Base-by-base conservation (phyloP, 2,797 vertebrate genomes). In the Squalus acanthias region DNA sequence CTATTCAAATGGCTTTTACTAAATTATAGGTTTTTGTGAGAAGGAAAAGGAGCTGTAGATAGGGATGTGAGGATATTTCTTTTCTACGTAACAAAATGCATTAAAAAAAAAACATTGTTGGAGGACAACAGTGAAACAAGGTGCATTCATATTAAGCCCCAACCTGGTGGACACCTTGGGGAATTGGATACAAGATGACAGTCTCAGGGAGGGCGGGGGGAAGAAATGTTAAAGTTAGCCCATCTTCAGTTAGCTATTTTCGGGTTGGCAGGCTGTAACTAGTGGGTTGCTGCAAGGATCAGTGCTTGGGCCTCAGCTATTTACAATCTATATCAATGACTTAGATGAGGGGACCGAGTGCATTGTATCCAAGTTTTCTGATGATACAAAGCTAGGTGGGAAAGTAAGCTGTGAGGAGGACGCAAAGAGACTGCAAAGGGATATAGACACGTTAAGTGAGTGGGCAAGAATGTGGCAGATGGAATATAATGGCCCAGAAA, bases 1-100 rank as follows among this genome's bases (percentile, higher is more conserved):
- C 10, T 95, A 72, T 50, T 74, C 72, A 69, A 74, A 29, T 97
- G 97, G 97, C 96, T 70, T 95, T 72, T 72, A 17, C 33, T 95
- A 26, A 95, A 74, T 95, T 95, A 95, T 95, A 74, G 39, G 26
- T 92, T 33, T 92, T 6, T 26, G 89, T 74, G 94, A 26, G 33
- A 53, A 53, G n/a, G 39, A 74, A 91, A 67, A 39, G 13, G 69
- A 33, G 20, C 29, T 95, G 26, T 50, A 39, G 63, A n/a, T 0
- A 26, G 26, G 22, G 26, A 95, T 53, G 46, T 72, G 39, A 2
- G 33, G 63, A 22, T 65, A 65, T 67, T 72, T 72, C 12, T 72
- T 72, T 95, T 74, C 70, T 70, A 17, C 4, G 24, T 72, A 17
- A 74, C 39, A 26, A 53, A 57, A 74, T 22, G 29, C 24, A 95